Evolutionary conservation across 2,113 vertebrate species (phyloP).

Genomic region (Arothron firmamentum): DNA sequence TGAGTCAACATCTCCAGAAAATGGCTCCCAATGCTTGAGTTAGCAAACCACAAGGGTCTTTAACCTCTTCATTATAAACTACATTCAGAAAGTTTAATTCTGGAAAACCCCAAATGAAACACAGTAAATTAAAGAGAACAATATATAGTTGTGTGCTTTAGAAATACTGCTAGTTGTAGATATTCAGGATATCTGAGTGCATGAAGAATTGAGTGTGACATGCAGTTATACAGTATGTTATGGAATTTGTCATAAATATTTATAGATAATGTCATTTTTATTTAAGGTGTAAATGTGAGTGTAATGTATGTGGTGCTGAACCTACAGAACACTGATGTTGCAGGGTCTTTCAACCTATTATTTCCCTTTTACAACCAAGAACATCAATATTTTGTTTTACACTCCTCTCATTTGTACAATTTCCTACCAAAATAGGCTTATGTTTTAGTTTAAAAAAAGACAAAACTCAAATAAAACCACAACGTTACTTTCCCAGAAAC

Average conservation of each 20-base stretch:
- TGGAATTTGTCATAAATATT: too few species aligned
- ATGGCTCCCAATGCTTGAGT: slow-evolving; percentile 57
- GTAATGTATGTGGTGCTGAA: too few species aligned
- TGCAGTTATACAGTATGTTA: too few species aligned
- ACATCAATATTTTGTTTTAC: background rate
- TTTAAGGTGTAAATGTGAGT: too few species aligned
- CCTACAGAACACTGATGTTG: too few species aligned
- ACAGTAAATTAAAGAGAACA: slow-evolving; percentile 22
- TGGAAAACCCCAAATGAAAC: slow-evolving; percentile 25
- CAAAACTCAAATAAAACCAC: background rate
- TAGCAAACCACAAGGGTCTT: slow-evolving; percentile 62
- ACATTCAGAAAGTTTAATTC: slow-evolving; percentile 36
- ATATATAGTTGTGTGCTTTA: background rate
- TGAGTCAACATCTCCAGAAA: slow-evolving; percentile 66
- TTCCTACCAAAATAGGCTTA: background rate
- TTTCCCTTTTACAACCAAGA: too few species aligned
- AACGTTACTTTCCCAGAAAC: background rate
- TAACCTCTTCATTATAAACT: slow-evolving; percentile 54
- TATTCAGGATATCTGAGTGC: background rate
- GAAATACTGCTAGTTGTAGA: slow-evolving; percentile 3
- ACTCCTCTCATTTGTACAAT: background rate
- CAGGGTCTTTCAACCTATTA: too few species aligned
- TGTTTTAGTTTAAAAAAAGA: background rate
- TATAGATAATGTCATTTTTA: too few species aligned
- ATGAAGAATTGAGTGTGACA: background rate